Evolutionary conservation across 2,797 vertebrate species (phyloP).

Genomic region (Tolypeutes matacus): DNA sequence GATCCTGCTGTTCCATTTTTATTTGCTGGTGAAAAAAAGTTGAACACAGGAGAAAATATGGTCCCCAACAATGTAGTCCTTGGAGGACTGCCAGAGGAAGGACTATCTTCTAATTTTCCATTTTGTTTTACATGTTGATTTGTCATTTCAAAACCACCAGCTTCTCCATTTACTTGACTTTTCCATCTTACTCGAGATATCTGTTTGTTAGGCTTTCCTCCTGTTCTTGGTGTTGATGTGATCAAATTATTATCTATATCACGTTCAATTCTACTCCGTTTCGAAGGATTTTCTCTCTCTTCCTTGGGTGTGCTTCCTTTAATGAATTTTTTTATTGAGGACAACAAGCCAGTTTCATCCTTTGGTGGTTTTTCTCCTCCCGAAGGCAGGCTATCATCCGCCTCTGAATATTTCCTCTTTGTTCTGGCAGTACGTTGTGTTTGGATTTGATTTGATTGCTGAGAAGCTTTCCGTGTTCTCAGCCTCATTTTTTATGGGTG

Average conservation of each 20-base stretch:
- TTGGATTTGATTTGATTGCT: slow-evolving; percentile 93
- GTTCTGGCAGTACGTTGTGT: slow-evolving; percentile 91
- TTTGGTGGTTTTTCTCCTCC: slow-evolving; percentile 94
- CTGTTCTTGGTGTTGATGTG: slow-evolving; percentile 92
- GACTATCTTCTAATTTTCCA: slow-evolving; percentile 94
- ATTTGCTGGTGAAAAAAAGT: slow-evolving; percentile 98
- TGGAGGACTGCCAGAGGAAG: slow-evolving; percentile 92
- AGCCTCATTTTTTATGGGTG: slow-evolving; percentile 97
- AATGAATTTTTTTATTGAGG: slow-evolving; percentile 98
- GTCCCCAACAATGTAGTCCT: slow-evolving; percentile 97
- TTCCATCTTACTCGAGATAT: slow-evolving; percentile 93
- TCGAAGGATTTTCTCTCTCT: slow-evolving; percentile 95
- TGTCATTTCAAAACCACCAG: slow-evolving; percentile 95
- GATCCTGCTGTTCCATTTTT: slow-evolving; percentile 97
- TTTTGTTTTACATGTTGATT: slow-evolving; percentile 96
- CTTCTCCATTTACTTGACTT: slow-evolving; percentile 95
- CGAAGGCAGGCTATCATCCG: slow-evolving; percentile 92
- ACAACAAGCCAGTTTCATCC: slow-evolving; percentile 94
- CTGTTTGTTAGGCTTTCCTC: slow-evolving; percentile 92
- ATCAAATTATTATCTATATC: slow-evolving; percentile 97
- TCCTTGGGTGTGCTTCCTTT: slow-evolving; percentile 96
- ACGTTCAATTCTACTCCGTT: slow-evolving; percentile 94
- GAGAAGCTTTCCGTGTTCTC: slow-evolving; percentile 98
- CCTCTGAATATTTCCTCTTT: slow-evolving; percentile 96
- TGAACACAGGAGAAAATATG: slow-evolving; percentile 99